Evolutionary conservation across 2,797 vertebrate species (phyloP).

Genomic region (Malacoraja senta): DNA sequence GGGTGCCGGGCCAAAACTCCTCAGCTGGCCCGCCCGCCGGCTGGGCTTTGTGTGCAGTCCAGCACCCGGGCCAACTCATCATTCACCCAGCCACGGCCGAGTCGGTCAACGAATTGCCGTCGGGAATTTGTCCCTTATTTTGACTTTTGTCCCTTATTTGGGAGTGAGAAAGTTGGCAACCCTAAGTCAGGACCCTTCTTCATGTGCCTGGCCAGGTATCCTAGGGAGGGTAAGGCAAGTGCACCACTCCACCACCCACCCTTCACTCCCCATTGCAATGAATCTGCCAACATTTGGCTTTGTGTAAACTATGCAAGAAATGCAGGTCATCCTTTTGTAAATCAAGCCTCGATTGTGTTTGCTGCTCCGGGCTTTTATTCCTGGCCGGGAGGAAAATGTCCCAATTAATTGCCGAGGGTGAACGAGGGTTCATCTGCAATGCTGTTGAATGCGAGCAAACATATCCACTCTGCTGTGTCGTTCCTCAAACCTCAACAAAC

Average conservation of each 20-base stretch:
- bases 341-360: neutral
- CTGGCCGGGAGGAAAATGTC: no score
- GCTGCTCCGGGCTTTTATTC: neutral
- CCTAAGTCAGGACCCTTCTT: no score
- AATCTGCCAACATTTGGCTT: neutral
- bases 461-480: neutral
- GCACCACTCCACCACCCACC: accelerated
- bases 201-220: no score
- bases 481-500: neutral
- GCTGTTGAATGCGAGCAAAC: neutral
- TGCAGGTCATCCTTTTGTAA: neutral
- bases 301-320: neutral
- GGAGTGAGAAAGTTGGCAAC: no score
- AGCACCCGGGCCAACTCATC: no score
- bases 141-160: no score
- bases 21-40: no score
- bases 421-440: neutral
- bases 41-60: no score
- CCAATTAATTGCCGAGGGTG: neutral
- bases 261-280: neutral
- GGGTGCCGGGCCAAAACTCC: no score
- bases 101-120: no score
- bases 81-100: no score
- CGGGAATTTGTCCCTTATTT: no score
- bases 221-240: neutral